phyloP scores from a whole-genome alignment of 2,113 vertebrate genomes.

The Globicephala melas region DNA sequence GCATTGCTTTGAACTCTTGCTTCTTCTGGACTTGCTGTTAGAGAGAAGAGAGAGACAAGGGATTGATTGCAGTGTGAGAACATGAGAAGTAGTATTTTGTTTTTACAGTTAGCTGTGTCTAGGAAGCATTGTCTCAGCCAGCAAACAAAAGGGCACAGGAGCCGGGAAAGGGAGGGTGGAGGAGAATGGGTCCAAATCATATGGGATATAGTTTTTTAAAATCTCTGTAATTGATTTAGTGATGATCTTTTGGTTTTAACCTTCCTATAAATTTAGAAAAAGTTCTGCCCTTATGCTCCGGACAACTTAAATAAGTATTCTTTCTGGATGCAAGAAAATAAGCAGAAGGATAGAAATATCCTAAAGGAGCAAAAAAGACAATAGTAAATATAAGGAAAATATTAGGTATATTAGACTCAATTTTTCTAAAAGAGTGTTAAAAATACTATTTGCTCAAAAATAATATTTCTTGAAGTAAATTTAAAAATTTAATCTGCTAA shows the following conservation, averaged over 20 bases:
- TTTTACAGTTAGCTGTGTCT: not conserved
- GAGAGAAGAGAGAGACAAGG: not conserved
- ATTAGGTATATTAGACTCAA: not conserved
- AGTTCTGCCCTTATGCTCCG: not conserved
- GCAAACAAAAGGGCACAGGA: not conserved
- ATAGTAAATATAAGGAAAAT: constrained; percentile 12
- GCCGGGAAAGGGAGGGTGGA: not conserved
- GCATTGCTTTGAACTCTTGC: not conserved
- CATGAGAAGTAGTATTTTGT: not conserved
- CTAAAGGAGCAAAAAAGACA: constrained; percentile 12
- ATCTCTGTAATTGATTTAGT: not conserved
- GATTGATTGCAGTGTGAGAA: not conserved
- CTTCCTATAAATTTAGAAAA: not conserved
- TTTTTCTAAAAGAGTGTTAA: constrained; percentile 15
- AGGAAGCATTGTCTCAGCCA: not conserved
- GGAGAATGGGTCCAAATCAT: not conserved
- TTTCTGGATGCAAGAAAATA: not conserved
- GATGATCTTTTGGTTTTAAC: not conserved
- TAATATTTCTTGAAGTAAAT: not conserved
- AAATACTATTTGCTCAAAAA: not conserved
- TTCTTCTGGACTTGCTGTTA: not conserved
- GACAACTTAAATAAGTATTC: not conserved
- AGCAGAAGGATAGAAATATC: not conserved
- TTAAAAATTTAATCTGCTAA: constrained; percentile 4
- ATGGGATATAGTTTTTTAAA: not conserved